Base-by-base conservation (phyloP, 2,888 invertebrate genomes). In the Scaptodrosophila latifasciaeformis region DNA sequence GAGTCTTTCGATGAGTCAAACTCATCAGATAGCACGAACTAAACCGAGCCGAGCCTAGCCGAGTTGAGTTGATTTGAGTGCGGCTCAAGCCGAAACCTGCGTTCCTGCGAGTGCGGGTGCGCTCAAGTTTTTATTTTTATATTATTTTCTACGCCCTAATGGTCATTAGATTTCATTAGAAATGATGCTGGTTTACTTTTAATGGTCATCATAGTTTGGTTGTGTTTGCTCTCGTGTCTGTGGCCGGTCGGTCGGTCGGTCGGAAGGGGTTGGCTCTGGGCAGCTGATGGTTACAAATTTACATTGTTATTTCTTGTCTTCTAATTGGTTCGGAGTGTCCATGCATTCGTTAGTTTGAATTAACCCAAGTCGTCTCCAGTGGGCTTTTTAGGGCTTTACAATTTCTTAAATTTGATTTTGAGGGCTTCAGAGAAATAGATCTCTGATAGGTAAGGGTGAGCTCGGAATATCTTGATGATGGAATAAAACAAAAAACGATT, bases 241-340 rank as follows among this genome's bases (percentile, higher is more conserved):
- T 29, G 1, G 58, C 54, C 61, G 72, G 74, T 72, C 65, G 59
- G 31, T 60, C 31, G 61, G 49, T 40, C 52, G 59, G 24, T 15
- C 21, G 15, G 46, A 43, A 48, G 53, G 70, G 67, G 67, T 67
- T 66, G 67, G 59, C 55, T 39, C 59, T 65, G 61, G 56, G 59
- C 50, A 56, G 30, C 9, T 30, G 10, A 6, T 10, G 40, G 40
- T 34, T 40, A 66, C 66, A 46, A 54, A 51, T 43, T 50, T 39
- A 67, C 47, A 65, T 13, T 59, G 69, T 60, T 57, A 37, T 43
- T 56, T 34, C 45, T 51, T 56, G 45, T 57, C 54, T 39, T 78
- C 65, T 77, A 74, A 74, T 74, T 74, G 74, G 74, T 74, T 78
- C 74, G 49, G 54, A 43, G 62, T n/a, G n/a, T n/a, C n/a, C n/a